Evolutionary conservation across 1,140 invertebrate species (phyloP), one percentile per base, ranked within the genome.

Genomic region (Meloidogyne chitwoodi): DNA sequence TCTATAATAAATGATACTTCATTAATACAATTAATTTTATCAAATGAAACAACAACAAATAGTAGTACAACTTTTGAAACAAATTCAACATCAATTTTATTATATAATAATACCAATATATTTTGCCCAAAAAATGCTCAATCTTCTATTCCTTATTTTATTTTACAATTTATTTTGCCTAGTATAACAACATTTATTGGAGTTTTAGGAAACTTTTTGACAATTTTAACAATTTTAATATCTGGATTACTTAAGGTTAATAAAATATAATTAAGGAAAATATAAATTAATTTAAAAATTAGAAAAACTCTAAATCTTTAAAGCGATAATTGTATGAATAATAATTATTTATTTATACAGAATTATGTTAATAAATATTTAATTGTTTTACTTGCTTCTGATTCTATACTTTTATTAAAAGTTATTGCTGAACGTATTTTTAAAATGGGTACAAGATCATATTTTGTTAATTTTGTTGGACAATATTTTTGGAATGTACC

Each of bases 321-420:
- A n/a, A n/a, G n/a, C n/a, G n/a, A n/a, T n/a, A n/a, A n/a, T n/a
- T n/a, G n/a, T n/a, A n/a, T n/a, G n/a, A n/a, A n/a, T n/a, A n/a
- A n/a, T n/a, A n/a, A n/a, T n/a, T n/a, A n/a, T n/a, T n/a, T n/a
- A n/a, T n/a, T n/a, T 19, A 8, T 56, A 19, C 16, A 73, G 71
- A 73, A 73, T 63, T 73, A 73, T 11, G 71, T 73, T 19, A 73
- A 73, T 34, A 63, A 63, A 38, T 73, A 73, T 12, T 31, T 73
- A 64, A 26, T 73, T 61, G 71, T 73, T 19, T 14, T 73, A 29
- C 56, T 73, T 10, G 41, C 31, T 12, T 73, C 71, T 11, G 71
- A 73, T 64, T 73, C 71, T 24, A 16, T 29, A 10, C 71, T 73
- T 29, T 38, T 73, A 31, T 34, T 64, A 26, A 64, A 73, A 61